These are phyloP conservation scores for Oscheius myriophilus DNA, from an alignment of 2,888 invertebrate genomes.

Conservation along the genomic window DNA sequence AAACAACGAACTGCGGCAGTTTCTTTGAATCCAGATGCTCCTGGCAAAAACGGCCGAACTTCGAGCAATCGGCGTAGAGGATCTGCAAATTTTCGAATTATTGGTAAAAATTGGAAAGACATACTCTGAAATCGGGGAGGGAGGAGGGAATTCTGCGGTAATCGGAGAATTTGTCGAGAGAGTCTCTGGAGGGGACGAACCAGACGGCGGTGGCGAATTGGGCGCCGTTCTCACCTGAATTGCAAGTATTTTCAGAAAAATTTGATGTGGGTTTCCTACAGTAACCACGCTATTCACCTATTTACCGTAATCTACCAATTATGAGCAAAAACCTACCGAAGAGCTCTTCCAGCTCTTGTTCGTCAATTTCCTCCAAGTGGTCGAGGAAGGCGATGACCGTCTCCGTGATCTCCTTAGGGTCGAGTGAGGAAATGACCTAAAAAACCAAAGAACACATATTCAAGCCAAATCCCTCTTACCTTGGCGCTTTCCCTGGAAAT, in stretches of 20 bases:
- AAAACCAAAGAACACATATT: constrained; percentile 21
- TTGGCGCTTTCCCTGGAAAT: constrained; percentile 45
- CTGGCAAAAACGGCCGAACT: constrained; percentile 70
- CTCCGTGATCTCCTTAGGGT: constrained; percentile 76
- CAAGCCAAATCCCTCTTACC: constrained; percentile 26
- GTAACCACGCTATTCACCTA: no score
- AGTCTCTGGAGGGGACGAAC: constrained; percentile 40
- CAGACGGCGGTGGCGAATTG: constrained; percentile 41
- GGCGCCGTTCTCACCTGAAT: constrained; percentile 27
- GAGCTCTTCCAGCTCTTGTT: constrained; percentile 76
- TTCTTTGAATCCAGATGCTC: constrained; percentile 73
- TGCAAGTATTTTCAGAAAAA: neutral
- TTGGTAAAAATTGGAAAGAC: neutral
- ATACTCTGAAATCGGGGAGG: constrained; percentile 24
- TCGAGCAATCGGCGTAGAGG: constrained; percentile 72
- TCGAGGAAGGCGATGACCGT: constrained; percentile 77
- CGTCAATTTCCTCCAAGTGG: constrained; percentile 76
- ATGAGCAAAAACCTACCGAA: constrained; percentile 33
- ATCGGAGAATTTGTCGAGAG: constrained; percentile 35
- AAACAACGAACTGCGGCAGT: constrained; percentile 80
- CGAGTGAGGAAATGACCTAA: constrained; percentile 71
- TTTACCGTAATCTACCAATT: no score
- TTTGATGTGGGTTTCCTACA: no score
- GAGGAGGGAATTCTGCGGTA: constrained; percentile 41
- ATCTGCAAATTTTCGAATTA: constrained; percentile 58